These are phyloP conservation scores for Dermolepida albohirtum DNA, from an alignment of 2,888 invertebrate genomes.

Conservation along the genomic window DNA sequence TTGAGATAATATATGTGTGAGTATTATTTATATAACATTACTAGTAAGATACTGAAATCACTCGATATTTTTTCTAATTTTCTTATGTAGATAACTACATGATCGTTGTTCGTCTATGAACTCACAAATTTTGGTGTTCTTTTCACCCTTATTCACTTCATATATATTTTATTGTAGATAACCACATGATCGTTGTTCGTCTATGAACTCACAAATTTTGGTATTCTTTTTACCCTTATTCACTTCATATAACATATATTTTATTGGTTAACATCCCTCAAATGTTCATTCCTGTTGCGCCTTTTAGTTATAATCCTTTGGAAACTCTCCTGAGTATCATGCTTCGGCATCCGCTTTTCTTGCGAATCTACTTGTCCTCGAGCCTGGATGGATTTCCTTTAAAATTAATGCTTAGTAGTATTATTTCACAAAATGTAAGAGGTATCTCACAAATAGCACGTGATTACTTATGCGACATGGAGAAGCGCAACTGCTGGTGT, in stretches of 20 bases:
- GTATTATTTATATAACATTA: too few species aligned
- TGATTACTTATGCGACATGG: too few species aligned
- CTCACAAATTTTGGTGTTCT: too few species aligned
- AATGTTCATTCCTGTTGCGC: conserved; percentile 68
- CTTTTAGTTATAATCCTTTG: conserved; percentile 73
- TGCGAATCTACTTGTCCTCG: conserved; percentile 33
- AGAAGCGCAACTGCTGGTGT: too few species aligned
- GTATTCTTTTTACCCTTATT: conserved; percentile 56
- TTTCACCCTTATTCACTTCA: too few species aligned
- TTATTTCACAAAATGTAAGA: too few species aligned
- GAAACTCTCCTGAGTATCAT: conserved; percentile 68
- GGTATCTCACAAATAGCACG: too few species aligned
- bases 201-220: conserved; percentile 21
- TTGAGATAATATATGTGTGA: too few species aligned
- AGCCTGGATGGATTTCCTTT: too few species aligned
- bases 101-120: conserved; percentile 29
- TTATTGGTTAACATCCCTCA: conserved; percentile 59
- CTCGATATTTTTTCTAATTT: background rate
- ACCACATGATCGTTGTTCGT: conserved; percentile 40
- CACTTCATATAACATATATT: conserved; percentile 63
- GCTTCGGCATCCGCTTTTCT: conserved; percentile 55
- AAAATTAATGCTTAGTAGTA: too few species aligned
- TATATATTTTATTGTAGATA: too few species aligned
- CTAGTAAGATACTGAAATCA: background rate
- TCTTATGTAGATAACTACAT: too few species aligned